phyloP scores from a whole-genome alignment of 2,797 vertebrate genomes.

The Typhlichthys eigenmanni region DNA sequence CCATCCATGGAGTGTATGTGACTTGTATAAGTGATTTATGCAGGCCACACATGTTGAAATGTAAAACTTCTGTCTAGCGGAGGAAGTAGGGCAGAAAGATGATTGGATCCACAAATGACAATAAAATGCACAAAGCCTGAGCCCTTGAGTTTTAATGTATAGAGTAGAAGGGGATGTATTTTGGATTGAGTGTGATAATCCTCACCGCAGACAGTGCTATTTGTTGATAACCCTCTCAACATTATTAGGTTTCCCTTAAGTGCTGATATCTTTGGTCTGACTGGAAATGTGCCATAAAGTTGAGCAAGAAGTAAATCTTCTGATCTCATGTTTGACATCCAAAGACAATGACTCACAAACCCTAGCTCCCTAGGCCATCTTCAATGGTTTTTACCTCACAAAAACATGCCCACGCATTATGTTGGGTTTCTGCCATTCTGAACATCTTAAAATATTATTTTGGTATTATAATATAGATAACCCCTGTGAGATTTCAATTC shows the following conservation, averaged over 20 bases:
- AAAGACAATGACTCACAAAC: constrained; percentile 2
- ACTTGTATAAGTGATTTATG: too few relatives aligned
- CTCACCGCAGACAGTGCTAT: constrained; percentile 42
- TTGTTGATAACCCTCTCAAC: constrained; percentile 45
- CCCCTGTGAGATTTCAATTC: too few relatives aligned
- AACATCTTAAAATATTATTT: too few relatives aligned
- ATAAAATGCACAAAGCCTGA: constrained; percentile 13
- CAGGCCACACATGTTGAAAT: too few relatives aligned
- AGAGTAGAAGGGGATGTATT: constrained; percentile 33
- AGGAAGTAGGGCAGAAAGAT: too few relatives aligned
- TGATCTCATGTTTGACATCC: constrained; percentile 9
- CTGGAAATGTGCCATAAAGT: constrained; percentile 35
- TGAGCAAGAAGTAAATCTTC: constrained; percentile 45
- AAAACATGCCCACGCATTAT: too few relatives aligned
- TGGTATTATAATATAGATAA: too few relatives aligned
- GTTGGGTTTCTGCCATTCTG: too few relatives aligned
- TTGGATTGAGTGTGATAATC: constrained; percentile 44
- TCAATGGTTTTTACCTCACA: neutral
- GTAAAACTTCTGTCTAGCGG: too few relatives aligned
- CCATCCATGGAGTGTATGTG: too few relatives aligned
- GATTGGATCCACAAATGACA: too few relatives aligned
- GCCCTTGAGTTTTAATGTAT: constrained; percentile 32
- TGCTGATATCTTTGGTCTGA: constrained; percentile 36
- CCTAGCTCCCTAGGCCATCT: constrained; percentile 7
- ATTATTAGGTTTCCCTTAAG: constrained; percentile 47